Base-by-base conservation (phyloP, 2,888 invertebrate genomes). In the Himalopsyche japonica region DNA sequence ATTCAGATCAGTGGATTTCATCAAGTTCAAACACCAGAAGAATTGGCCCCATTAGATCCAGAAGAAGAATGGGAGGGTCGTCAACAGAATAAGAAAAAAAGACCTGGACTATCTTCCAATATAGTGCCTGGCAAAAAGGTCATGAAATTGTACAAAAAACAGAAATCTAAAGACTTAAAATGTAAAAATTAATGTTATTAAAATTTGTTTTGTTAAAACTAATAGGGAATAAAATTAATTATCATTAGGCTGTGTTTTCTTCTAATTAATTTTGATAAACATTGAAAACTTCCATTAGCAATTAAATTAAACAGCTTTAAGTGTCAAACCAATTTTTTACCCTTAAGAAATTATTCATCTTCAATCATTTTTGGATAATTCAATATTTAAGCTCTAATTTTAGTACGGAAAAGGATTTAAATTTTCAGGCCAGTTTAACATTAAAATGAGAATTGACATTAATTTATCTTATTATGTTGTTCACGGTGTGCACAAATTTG, bases 101-200 rank as follows among this genome's bases (percentile, higher is more conserved):
- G 97, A 82, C 96, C 96, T 76, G 98, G 98, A 0, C 91, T 98
- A 20, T 93, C 95, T 49, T 94, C 96, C 89, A 93, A 93, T 5
- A 90, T 98, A 81, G 92, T 96, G 76, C 98, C 98, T 10, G 95
- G 97, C 30, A 97, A 97, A 89, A 97, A 96, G 91, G 96, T 97
- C 12, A 93, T 97, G 90, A 96, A 96, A 91, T 94, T 94, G 91
- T 96, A 94, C 89, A 94, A 94, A 90, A 93, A 93, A 87, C 94
- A 94, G 89, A 95, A 94, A 91, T 89, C 91, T 87, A 93, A 90
- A 87, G 79, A 82, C 79, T 57, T 76, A 30, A 70, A 70, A 27
- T 70, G 27, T 30, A 84, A 87, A 85, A 89, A 88, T 88, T 10
- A 70, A 70, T 27, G 27, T 70, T 57, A 57, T 20, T 57, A 57